phyloP scores from a whole-genome alignment of 2,888 invertebrate species.

The Clitarchus hookeri region DNA sequence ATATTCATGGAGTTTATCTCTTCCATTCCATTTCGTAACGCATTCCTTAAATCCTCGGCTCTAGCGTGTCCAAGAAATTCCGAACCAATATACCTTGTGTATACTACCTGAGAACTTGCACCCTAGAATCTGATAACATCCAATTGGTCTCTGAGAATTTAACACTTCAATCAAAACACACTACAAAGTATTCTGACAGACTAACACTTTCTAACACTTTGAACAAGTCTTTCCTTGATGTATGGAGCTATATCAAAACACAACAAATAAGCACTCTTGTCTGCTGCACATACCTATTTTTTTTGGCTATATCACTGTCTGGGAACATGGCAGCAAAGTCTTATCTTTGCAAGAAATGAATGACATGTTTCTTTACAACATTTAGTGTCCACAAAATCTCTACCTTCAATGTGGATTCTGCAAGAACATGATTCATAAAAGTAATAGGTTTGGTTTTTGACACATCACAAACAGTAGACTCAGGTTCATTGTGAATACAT shows the following conservation, averaged over 20 bases:
- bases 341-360: conserved; percentile 23
- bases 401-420: conserved; percentile 19
- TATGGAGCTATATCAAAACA: conserved; percentile 21
- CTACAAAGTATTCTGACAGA: conserved; percentile 10
- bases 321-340: conserved; percentile 10
- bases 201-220: background rate
- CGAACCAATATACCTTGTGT: conserved; percentile 15
- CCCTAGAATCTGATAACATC: background rate
- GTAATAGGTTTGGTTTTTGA: background rate
- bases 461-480: background rate
- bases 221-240: conserved; percentile 10
- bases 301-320: background rate
- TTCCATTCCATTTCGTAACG: background rate
- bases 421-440: conserved; percentile 12
- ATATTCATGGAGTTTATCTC: background rate
- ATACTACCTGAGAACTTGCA: background rate
- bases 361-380: conserved; percentile 19
- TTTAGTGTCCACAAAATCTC: conserved; percentile 20
- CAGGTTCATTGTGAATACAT: background rate
- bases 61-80: conserved; percentile 18
- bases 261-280: background rate
- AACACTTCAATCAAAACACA: background rate
- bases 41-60: background rate
- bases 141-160: background rate
- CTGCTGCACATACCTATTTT: background rate